Conservation (phyloP, 2,888 invertebrate genomes). For the Dexiosoma caninum region DNA sequence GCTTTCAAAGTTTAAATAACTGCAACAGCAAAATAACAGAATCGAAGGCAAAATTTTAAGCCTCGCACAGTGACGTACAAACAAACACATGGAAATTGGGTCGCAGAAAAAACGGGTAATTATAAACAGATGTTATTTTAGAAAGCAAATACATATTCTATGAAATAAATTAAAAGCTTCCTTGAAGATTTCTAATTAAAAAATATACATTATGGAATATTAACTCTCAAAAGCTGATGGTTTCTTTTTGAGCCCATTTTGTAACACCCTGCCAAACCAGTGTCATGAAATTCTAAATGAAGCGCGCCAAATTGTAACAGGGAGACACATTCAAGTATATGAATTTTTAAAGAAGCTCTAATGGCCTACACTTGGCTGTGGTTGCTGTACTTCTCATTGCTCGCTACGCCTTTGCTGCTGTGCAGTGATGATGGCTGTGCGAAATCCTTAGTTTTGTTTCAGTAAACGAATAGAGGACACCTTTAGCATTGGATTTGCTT, state of each 20-base stretch:
- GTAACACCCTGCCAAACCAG: background rate
- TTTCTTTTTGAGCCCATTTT: background rate
- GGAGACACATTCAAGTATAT: constrained; percentile 25
- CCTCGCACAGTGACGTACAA: constrained; percentile 8
- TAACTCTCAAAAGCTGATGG: background rate
- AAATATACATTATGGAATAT: too few species aligned
- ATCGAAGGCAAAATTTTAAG: constrained; percentile 1
- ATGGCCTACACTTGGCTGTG: constrained; percentile 18
- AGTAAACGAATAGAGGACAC: constrained; percentile 17
- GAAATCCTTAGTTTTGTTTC: constrained; percentile 27
- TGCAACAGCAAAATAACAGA: constrained; percentile 11
- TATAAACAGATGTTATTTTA: background rate
- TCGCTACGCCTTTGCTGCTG: background rate
- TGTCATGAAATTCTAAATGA: constrained; percentile 19
- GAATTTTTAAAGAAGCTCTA: constrained; percentile 51
- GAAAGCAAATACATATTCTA: background rate
- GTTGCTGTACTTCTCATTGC: constrained; percentile 8
- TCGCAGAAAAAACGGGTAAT: background rate
- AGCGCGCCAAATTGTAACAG: constrained; percentile 48
- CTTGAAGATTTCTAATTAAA: too few species aligned
- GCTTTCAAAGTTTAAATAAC: constrained; percentile 17
- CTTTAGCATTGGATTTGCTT: constrained; percentile 1
- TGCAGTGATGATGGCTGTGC: constrained; percentile 38
- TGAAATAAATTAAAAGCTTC: background rate
- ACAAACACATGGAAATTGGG: background rate